Base-by-base conservation (phyloP, 2,113 vertebrate genomes). In the Salvator merianae region DNA sequence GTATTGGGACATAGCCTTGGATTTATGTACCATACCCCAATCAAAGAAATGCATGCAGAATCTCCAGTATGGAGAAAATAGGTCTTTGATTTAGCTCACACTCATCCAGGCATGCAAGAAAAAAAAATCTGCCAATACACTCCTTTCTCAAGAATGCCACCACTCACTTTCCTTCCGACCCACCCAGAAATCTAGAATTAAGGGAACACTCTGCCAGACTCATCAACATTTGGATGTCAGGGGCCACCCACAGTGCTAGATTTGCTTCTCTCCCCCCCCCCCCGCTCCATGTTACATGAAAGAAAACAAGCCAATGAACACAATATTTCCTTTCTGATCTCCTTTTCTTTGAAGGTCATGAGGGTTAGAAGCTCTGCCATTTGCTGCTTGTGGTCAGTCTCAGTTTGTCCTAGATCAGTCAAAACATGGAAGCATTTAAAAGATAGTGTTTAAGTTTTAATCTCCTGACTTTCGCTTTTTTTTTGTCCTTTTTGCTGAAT, bases 251-350 rank as follows among this genome's bases (percentile, higher is more conserved):
- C 79, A 83, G 72, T 81, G 91, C 66, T 90, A 75, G 73, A 55
- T 91, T 92, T 90, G 83, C 63, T 90, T 86, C 71, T 78, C 63
- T 84, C 88, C 91, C 20, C 26, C 34, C 32, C 2, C 22, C 20
- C 24, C 34, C 12, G 20, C 77, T 7, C 86, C 88, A 93, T 90
- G 89, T 79, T 84, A 88, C 89, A 92, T 90, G 89, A 94, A 93
- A 89, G 90, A 91, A 94, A 92, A 91, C 90, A 92, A 94, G 92
- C 86, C 91, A 91, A 89, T 92, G 88, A 91, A 88, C 88, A 89
- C 84, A 92, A 93, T 88, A 90, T 92, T 93, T 94, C 88, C 91
- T 84, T 92, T 92, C 88, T 92, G 87, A 92, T 93, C 88, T 85
- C 79, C 84, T 88, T 91, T 92, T 93, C 87, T 87, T 87, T 92